These are phyloP conservation scores for Tragopan temminckii DNA, from an alignment of 2,797 vertebrate genomes.

Conservation along the genomic window DNA sequence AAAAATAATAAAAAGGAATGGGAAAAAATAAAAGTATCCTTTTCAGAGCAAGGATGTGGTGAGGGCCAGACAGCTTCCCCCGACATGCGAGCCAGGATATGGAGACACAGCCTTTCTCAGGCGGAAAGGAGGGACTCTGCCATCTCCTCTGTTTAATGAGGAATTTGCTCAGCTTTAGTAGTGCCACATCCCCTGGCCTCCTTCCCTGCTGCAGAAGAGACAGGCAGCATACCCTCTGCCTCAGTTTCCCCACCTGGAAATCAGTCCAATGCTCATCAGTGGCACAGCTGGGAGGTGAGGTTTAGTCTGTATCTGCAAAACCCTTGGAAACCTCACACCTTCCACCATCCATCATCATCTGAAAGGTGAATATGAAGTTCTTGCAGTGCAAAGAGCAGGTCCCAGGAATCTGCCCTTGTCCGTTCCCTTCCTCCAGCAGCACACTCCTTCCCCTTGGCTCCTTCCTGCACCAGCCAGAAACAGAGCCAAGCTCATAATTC, in stretches of 20 bases:
- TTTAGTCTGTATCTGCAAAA: neutral
- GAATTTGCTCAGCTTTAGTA: neutral
- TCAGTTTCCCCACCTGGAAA: neutral
- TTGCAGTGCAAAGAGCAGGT: neutral
- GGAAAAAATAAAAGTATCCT: neutral
- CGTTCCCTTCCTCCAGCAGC: neutral
- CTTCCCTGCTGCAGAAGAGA: neutral
- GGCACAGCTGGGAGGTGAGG: neutral
- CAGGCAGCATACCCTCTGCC: accelerated
- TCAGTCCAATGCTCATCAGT: neutral
- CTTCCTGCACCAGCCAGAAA: constrained; percentile 44
- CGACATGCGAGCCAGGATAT: neutral
- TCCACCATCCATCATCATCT: neutral
- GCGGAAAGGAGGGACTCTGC: constrained; percentile 16
- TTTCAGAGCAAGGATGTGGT: constrained; percentile 49
- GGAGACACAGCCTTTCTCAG: neutral
- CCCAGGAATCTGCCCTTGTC: neutral
- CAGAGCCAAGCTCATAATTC: constrained; percentile 65
- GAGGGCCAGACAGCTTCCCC: neutral
- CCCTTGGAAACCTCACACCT: neutral
- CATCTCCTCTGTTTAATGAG: neutral
- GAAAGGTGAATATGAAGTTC: accelerated
- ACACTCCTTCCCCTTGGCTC: neutral
- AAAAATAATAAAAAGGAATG: neutral
- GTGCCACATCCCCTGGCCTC: neutral